These are phyloP conservation scores for Crenichthys baileyi DNA, from an alignment of 2,797 vertebrate genomes.

Conservation along the genomic window DNA sequence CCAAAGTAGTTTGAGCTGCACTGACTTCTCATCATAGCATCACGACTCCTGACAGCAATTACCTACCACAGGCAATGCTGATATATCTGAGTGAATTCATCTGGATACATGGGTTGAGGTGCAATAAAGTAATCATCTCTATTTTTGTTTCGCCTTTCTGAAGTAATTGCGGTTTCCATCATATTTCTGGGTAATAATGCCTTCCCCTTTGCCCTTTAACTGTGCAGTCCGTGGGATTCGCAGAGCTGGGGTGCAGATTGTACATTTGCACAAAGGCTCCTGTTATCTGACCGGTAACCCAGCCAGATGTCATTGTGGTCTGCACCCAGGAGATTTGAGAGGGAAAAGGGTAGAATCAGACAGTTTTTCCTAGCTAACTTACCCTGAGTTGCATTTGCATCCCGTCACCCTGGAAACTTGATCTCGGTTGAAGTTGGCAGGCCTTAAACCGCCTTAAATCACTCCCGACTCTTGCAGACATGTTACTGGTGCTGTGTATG, in stretches of 20 bases:
- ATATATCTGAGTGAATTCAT: conserved; percentile 40
- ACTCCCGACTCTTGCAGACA: conserved; percentile 50
- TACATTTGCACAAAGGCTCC: conserved; percentile 71
- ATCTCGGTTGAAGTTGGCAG: conserved; percentile 66
- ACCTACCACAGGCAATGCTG: conserved; percentile 41
- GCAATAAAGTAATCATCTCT: conserved; percentile 40
- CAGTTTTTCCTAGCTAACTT: conserved; percentile 67
- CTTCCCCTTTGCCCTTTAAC: conserved; percentile 49
- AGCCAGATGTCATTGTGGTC: conserved; percentile 66
- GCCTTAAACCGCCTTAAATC: conserved; percentile 66
- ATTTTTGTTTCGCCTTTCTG: conserved; percentile 40
- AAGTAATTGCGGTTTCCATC: conserved; percentile 49
- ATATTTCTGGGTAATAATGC: conserved; percentile 52
- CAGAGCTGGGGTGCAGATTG: conserved; percentile 28
- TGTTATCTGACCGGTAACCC: conserved; percentile 60
- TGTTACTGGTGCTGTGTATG: conserved; percentile 55
- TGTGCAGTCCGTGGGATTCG: conserved; percentile 34
- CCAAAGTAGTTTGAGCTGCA: conserved; percentile 34
- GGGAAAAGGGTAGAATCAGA: conserved; percentile 43
- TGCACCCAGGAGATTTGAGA: conserved; percentile 47
- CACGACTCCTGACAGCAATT: conserved; percentile 52
- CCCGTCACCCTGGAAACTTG: conserved; percentile 74
- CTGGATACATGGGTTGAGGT: conserved; percentile 34
- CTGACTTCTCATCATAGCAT: conserved; percentile 41
- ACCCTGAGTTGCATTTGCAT: conserved; percentile 61